phyloP scores from a whole-genome alignment of 1,140 invertebrate species.

The Papilio polyxenes region DNA sequence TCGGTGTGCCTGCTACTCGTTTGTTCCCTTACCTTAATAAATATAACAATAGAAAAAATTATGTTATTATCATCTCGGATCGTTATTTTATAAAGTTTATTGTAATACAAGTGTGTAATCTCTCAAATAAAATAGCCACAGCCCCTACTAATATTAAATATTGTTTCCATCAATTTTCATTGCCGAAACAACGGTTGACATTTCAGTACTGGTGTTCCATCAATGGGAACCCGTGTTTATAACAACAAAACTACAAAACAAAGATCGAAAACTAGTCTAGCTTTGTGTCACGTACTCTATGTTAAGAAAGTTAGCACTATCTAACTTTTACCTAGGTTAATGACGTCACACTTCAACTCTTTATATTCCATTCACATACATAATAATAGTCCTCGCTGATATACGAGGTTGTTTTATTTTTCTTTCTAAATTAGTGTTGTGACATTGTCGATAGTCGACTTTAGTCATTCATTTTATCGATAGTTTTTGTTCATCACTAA shows the following conservation, averaged over 20 bases:
- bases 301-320: constrained; percentile 13
- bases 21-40: no score
- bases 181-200: no score
- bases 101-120: no score
- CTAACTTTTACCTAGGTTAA: neutral
- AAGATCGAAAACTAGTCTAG: constrained; percentile 11
- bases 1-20: no score
- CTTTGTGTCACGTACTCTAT: neutral
- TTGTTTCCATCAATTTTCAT: no score
- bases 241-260: neutral
- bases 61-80: no score
- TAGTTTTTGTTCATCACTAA: neutral
- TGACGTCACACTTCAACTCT: neutral
- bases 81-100: neutral
- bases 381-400: neutral
- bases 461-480: neutral
- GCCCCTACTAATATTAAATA: no score
- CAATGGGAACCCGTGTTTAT: neutral
- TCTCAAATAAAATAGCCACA: no score
- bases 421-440: neutral
- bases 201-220: neutral
- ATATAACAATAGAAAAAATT: no score
- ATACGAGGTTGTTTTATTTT: constrained; percentile 5
- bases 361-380: constrained; percentile 14
- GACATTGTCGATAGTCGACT: neutral